Percentiles rank a stretch among this genome's conserved stretches.
Evolutionary conservation across 2,888 invertebrate species (phyloP).

Genomic region (Rotaria macrura): DNA sequence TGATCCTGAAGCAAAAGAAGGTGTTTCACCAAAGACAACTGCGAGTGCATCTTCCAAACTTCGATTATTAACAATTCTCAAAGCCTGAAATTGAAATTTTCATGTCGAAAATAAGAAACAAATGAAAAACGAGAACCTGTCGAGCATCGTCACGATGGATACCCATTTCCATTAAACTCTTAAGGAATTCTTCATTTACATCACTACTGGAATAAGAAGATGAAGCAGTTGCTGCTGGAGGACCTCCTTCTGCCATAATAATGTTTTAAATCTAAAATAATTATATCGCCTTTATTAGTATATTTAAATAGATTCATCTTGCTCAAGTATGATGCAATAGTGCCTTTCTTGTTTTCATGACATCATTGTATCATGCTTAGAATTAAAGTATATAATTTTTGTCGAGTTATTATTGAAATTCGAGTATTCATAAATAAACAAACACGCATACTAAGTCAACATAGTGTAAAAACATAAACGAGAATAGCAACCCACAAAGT

Average conservation of each 20-base stretch:
- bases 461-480: background rate
- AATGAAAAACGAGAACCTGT: background rate
- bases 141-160: background rate
- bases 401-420: conserved; percentile 5
- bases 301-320: background rate
- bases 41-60: conserved; percentile 15
- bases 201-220: background rate
- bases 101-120: background rate
- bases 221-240: background rate
- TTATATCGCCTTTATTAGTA: background rate
- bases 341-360: background rate
- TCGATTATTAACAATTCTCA: conserved; percentile 2
- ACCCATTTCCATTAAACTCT: conserved; percentile 8
- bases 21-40: background rate
- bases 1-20: background rate
- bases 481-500: background rate
- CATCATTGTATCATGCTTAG: background rate
- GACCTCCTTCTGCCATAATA: conserved; percentile 6
- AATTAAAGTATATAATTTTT: background rate
- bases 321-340: background rate
- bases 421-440: background rate
- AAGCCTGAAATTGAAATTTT: background rate
- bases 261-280: background rate
- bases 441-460: background rate
- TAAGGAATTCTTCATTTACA: background rate